Evolutionary conservation across 2,113 vertebrate genomes (phyloP).

Genomic region (Azemiops feae): DNA sequence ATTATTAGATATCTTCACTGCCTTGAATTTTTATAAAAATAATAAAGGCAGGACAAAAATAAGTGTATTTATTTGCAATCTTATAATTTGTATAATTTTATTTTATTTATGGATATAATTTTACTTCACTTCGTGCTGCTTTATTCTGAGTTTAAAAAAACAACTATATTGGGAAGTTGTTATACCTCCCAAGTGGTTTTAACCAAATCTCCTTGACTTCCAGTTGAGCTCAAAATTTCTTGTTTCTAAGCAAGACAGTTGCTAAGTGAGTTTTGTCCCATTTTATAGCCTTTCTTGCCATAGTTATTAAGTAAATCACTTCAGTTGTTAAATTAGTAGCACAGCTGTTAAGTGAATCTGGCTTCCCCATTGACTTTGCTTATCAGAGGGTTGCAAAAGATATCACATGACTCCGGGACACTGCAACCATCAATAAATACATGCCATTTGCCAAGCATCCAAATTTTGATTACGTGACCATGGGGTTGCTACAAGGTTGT

Average conservation of each 20-base stretch:
- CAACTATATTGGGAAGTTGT: too few species aligned
- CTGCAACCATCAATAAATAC: too few species aligned
- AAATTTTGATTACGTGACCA: neutral
- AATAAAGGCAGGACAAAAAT: neutral
- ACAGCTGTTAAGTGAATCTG: neutral
- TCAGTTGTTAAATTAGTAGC: neutral
- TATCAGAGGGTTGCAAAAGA: too few species aligned
- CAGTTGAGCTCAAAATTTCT: neutral
- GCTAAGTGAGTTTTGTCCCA: neutral
- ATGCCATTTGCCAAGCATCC: too few species aligned
- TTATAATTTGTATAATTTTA: too few species aligned
- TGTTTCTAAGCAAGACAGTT: neutral
- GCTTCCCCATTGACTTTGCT: neutral
- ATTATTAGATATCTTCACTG: neutral
- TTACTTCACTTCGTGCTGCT: too few species aligned
- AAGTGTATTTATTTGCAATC: neutral
- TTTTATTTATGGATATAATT: too few species aligned
- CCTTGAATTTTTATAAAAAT: neutral
- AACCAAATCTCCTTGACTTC: neutral
- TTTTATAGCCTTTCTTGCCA: neutral
- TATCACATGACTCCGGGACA: too few species aligned
- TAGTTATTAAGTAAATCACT: neutral
- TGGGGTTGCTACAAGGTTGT: neutral
- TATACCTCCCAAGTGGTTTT: neutral
- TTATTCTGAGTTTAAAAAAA: too few species aligned